phyloP scores from a whole-genome alignment of 2,113 vertebrate genomes.

The Micronycteris hirsuta region DNA sequence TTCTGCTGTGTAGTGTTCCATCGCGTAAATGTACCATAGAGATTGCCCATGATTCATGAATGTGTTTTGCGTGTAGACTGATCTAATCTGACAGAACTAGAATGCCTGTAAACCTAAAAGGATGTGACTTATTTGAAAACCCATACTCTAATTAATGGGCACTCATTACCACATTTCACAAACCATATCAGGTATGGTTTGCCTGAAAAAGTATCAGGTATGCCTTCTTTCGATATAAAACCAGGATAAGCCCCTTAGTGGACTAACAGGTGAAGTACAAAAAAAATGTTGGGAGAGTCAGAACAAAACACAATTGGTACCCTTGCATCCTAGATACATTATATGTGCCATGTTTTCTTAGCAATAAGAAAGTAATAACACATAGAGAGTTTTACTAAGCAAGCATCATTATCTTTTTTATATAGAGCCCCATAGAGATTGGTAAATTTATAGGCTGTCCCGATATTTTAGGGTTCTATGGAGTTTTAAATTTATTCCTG shows the following conservation, averaged over 20 bases:
- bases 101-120: neutral
- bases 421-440: neutral
- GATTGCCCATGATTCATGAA: fast-evolving
- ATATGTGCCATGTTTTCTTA: neutral
- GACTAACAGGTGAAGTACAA: neutral
- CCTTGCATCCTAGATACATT: neutral
- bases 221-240: neutral
- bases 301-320: fast-evolving
- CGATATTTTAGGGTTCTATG: neutral
- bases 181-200: too few species aligned
- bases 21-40: neutral
- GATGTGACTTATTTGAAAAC: neutral
- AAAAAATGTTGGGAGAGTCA: neutral
- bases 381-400: neutral
- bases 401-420: neutral
- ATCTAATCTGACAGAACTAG: neutral
- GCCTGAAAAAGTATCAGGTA: neutral
- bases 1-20: too few species aligned
- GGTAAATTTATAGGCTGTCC: neutral
- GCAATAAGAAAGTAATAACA: too few species aligned
- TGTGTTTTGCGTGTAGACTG: neutral
- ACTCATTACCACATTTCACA: neutral
- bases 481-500: neutral
- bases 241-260: neutral
- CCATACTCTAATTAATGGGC: neutral